Evolutionary conservation across 2,888 invertebrate genomes (phyloP).

Genomic region (Melangyna quadrimaculata): DNA sequence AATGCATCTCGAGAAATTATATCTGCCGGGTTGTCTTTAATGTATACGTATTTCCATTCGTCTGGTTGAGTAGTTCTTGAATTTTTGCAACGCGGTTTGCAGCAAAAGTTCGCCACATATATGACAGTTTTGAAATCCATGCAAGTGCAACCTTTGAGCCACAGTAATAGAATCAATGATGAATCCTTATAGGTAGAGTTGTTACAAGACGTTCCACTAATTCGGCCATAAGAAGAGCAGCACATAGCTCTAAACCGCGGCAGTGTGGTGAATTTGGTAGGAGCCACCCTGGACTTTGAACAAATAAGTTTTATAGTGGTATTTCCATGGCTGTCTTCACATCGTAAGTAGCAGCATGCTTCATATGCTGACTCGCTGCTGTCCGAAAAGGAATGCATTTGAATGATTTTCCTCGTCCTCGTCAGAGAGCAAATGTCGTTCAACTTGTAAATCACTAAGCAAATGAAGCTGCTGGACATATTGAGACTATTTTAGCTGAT

Average conservation of each 20-base stretch:
- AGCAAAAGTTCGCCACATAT: background rate
- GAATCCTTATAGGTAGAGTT: background rate
- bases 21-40: background rate
- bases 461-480: background rate
- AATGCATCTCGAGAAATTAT: background rate
- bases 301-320: background rate
- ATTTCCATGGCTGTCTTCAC: background rate
- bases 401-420: background rate
- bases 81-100: background rate
- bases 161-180: background rate
- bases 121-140: background rate
- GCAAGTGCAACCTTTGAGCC: background rate
- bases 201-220: background rate
- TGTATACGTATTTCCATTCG: background rate
- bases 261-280: background rate
- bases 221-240: background rate
- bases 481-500: too few relatives aligned
- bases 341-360: slow-evolving; percentile 17
- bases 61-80: background rate
- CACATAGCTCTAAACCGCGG: background rate
- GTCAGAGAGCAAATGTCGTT: background rate
- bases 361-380: slow-evolving; percentile 23
- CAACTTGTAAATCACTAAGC: background rate
- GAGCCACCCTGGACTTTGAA: background rate
- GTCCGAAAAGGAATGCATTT: slow-evolving; percentile 26